Percentiles rank a stretch among this genome's conserved stretches.
These are phyloP conservation scores for Drosophila bunnanda DNA, from an alignment of 2,888 invertebrate genomes.

Conservation along the genomic window DNA sequence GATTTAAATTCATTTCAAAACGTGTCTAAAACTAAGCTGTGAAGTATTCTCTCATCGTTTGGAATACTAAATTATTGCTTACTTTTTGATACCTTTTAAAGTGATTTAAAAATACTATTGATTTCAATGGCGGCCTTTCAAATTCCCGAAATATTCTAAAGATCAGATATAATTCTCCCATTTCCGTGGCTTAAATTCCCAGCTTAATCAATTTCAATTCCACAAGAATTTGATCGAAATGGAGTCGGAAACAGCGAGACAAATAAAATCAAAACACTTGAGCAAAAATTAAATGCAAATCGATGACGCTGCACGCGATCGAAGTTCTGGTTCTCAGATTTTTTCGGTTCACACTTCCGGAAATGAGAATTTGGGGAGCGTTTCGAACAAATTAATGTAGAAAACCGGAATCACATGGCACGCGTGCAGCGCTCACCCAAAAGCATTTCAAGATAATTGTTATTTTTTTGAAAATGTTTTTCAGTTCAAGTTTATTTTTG, in stretches of 20 bases:
- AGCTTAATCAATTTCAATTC: neutral
- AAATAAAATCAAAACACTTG: conserved; percentile 14
- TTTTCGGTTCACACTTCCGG: conserved; percentile 8
- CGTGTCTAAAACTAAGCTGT: neutral
- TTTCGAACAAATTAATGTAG: neutral
- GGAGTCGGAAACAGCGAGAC: neutral
- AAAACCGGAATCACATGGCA: conserved; percentile 2
- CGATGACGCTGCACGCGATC: conserved; percentile 19
- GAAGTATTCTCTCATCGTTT: no score
- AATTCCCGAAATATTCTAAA: neutral
- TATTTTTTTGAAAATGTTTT: conserved; percentile 47
- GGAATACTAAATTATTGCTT: no score
- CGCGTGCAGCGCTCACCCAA: conserved; percentile 19
- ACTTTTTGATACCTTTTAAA: neutral
- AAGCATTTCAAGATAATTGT: conserved; percentile 30
- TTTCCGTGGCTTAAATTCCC: neutral
- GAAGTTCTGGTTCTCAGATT: neutral
- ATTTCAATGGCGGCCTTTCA: no score
- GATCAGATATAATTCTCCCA: neutral
- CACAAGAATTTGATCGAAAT: neutral
- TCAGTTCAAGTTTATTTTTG: conserved; percentile 57
- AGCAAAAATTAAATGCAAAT: conserved; percentile 22
- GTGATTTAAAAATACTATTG: neutral
- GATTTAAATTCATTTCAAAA: no score
- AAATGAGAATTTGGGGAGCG: neutral